Evolutionary conservation across 2,888 invertebrate species (phyloP).

Genomic region (Hylaea fasciaria): DNA sequence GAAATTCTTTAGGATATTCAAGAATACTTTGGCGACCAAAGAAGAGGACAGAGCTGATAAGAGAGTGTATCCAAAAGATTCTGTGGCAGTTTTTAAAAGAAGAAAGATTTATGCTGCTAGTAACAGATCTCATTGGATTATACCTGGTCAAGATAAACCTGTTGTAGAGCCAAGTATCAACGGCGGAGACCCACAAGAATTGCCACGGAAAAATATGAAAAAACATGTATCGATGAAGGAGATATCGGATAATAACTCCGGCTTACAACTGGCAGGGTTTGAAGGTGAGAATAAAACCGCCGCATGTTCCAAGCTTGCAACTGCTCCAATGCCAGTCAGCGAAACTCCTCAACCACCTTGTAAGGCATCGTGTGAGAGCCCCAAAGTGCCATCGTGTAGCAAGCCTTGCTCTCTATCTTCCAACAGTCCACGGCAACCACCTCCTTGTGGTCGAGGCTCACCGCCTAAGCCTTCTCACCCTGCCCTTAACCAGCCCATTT

Average conservation of each 20-base stretch:
- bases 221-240: constrained; percentile 61
- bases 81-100: constrained; percentile 66
- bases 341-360: constrained; percentile 50
- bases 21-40: constrained; percentile 37
- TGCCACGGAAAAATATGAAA: constrained; percentile 38
- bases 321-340: constrained; percentile 40
- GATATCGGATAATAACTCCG: constrained; percentile 40
- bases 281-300: constrained; percentile 41
- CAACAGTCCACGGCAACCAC: constrained; percentile 1
- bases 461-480: too few relatives aligned
- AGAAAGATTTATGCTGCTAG: constrained; percentile 62
- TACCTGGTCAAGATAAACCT: constrained; percentile 32
- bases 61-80: constrained; percentile 68
- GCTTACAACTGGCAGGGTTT: constrained; percentile 47
- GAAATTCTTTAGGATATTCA: constrained; percentile 50
- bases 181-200: constrained; percentile 47
- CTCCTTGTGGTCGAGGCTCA: background rate
- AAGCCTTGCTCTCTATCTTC: constrained; percentile 13
- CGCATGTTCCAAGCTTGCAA: constrained; percentile 46
- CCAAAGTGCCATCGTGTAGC: constrained; percentile 45
- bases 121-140: constrained; percentile 58
- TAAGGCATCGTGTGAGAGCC: constrained; percentile 41
- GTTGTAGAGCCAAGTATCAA: constrained; percentile 47
- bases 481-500: constrained; percentile 1
- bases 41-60: constrained; percentile 36